Evolutionary conservation across 92 coral and sea anemone species (phyloP).

Genomic region (Galaxea fascicularis): DNA sequence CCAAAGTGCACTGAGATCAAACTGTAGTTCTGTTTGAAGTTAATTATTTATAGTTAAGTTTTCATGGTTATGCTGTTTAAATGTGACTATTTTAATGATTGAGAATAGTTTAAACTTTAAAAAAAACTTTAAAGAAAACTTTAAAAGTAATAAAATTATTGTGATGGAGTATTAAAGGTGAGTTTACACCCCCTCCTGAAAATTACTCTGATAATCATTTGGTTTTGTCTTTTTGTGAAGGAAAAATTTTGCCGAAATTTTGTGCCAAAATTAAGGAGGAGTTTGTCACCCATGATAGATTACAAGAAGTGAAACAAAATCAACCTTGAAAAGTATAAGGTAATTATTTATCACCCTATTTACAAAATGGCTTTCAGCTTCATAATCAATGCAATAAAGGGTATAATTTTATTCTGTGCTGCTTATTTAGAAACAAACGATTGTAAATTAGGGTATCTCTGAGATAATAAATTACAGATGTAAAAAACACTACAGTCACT

Average conservation of each 20-base stretch:
- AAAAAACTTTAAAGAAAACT: no score
- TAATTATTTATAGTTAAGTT: no score
- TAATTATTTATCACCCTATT: not conserved
- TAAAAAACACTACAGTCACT: not conserved
- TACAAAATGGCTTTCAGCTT: slow-evolving; percentile 11
- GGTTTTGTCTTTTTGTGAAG: not conserved
- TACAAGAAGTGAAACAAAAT: slow-evolving; percentile 16
- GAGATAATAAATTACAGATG: not conserved
- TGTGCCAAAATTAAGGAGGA: not conserved
- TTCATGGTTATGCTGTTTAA: no score
- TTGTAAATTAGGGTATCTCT: not conserved
- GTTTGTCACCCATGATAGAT: not conserved
- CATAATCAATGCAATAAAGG: not conserved
- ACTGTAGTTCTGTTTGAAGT: no score
- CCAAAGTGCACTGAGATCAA: no score
- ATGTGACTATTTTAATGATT: no score
- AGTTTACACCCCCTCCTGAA: no score
- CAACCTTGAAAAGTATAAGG: slow-evolving; percentile 2
- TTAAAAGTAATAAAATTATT: no score
- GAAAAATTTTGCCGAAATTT: not conserved
- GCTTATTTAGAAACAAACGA: slow-evolving; percentile 1
- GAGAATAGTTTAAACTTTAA: no score
- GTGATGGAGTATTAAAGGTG: no score
- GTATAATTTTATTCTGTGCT: not conserved
- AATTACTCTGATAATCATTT: no score